Evolutionary conservation across 2,888 invertebrate genomes (phyloP), one percentile per base, ranked within the genome.

Genomic region (Aleiodes leptofemur): DNA sequence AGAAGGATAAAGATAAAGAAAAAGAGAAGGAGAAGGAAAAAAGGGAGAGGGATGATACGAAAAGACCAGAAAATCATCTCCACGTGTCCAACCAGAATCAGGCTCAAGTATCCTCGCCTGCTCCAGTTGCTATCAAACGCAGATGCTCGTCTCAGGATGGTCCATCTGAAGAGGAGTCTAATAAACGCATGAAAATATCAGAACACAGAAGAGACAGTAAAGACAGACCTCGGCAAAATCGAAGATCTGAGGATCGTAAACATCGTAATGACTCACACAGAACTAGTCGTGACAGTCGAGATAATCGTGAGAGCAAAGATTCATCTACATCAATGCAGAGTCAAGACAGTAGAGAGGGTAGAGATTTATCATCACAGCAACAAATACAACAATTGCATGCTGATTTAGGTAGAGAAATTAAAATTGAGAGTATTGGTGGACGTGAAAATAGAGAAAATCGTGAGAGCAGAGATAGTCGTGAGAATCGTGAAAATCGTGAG

Each of bases 71-170:
- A 74, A 89, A 89, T 80, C 87, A 88, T 78, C 57, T 85, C 23
- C 87, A 86, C 61, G 81, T 82, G 1, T 75, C 82, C 2, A 78
- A 82, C 31, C 85, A 83, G 59, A 81, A 64, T 73, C 86, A 86
- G 78, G 77, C 82, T 0, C 79, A 81, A 51, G 80, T 81, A 59
- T 84, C 93, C 81, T 23, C 23, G 23, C 93, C 94, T 4, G 92
- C 93, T 4, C 92, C 92, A 76, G 92, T 94, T 43, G 92, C 94
- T 0, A 90, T 92, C 74, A 96, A 96, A 89, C 91, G 96, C 69
- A 92, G 96, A 76, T 92, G 95, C 84, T 96, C 96, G 79, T 95
- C 95, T 1, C 96, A 96, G 86, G 96, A 96, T 76, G 90, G 90
- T 71, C 86, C 91, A 3, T 90, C 91, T 71, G 94, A 95, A 77